Evolutionary conservation across 2,888 invertebrate species (phyloP), one percentile per base, ranked within the genome.

Genomic region (Ophion obscuratus): DNA sequence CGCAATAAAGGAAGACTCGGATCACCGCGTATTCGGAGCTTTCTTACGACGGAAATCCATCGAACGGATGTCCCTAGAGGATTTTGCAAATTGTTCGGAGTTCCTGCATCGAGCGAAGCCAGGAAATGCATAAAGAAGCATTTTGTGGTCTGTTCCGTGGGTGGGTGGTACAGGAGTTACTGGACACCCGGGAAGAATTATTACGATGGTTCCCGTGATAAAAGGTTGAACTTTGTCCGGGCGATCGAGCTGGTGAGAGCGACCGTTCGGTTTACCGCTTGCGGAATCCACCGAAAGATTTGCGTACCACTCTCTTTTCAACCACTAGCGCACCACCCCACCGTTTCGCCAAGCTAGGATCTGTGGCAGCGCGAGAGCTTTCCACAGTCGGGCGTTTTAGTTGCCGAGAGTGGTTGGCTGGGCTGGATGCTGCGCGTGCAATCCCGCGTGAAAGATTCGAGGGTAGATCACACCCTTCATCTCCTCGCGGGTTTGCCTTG

Each of bases 401-500:
- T 83, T 76, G 74, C 61, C 61, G 61, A 73, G 59, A 84, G 36
- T 73, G 83, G 68, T 73, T 73, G 59, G 75, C 66, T 79, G 47
- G 36, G 40, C 36, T 44, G 80, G 20, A 61, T 61, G 40, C 44
- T 53, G 64, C 85, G 85, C 80, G 83, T 86, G 83, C 86, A 86
- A 83, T 77, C 70, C 81, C 83, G 86, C 86, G 83, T 86, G 66
- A 83, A 86, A 83, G 86, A 86, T 86, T 81, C 70, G 81, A 74
- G 83, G 83, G 81, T 86, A 78, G 83, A 86, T 86, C 86, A 75
- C 81, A 81, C 83, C 74, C 81, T 86, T 78, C 86, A 74, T 86
- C 81, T 81, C 83, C 36, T 78, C 70, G 64, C 27, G 83, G 47
- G 81, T 61, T 76, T 53, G 53, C 68, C 27, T 31, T 10, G 68